phyloP scores from a whole-genome alignment of 1,140 invertebrate species.

The Trachymyrmex cornetzi region DNA sequence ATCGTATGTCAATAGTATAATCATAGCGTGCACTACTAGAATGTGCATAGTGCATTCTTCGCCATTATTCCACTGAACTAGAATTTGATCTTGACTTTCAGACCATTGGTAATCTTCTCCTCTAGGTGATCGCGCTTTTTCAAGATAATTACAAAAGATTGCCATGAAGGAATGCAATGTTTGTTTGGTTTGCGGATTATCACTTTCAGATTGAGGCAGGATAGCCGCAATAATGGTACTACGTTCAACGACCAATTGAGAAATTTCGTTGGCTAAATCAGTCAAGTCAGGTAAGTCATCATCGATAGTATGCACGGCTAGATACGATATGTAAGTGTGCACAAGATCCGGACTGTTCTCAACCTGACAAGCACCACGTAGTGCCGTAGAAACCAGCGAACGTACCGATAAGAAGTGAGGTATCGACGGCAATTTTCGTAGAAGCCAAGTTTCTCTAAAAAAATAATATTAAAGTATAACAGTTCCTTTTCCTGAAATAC shows the following conservation, averaged over 20 bases:
- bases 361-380: slow-evolving; percentile 95
- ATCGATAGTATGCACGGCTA: slow-evolving; percentile 91
- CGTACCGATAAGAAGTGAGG: slow-evolving; percentile 91
- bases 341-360: slow-evolving; percentile 95
- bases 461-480: background rate
- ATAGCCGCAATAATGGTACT: slow-evolving; percentile 95
- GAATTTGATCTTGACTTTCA: slow-evolving; percentile 90
- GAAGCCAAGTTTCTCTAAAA: slow-evolving; percentile 90
- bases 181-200: slow-evolving; percentile 86
- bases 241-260: slow-evolving; percentile 97
- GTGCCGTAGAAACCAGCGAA: slow-evolving; percentile 89
- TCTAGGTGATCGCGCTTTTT: slow-evolving; percentile 88
- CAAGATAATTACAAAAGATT: slow-evolving; percentile 93
- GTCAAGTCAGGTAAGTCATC: slow-evolving; percentile 89
- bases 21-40: slow-evolving; percentile 96
- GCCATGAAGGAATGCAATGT: slow-evolving; percentile 92
- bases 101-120: slow-evolving; percentile 90
- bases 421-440: slow-evolving; percentile 91
- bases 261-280: slow-evolving; percentile 92
- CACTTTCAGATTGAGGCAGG: slow-evolving; percentile 89
- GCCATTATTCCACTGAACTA: slow-evolving; percentile 95
- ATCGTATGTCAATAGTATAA: slow-evolving; percentile 96
- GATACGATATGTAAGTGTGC: slow-evolving; percentile 96
- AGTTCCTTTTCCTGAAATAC: background rate
- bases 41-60: slow-evolving; percentile 95